These are phyloP conservation scores for Pocillopora meandrina DNA, from an alignment of 92 coral and sea anemone genomes.

Conservation along the genomic window DNA sequence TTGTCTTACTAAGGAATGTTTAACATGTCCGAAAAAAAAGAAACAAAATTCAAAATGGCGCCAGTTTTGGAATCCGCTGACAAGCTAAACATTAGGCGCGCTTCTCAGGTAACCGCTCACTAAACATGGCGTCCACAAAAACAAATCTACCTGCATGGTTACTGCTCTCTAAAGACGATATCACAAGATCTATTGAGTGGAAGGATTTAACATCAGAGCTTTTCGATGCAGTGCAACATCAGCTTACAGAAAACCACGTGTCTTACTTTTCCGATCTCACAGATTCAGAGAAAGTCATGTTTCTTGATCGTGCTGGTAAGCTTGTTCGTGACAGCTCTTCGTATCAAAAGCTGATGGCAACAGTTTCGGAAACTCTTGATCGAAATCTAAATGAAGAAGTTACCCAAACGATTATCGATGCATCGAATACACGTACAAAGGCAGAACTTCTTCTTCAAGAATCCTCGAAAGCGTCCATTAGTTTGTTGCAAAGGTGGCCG, in stretches of 20 bases:
- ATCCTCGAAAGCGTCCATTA: slow-evolving; percentile 60
- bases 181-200: slow-evolving; percentile 79
- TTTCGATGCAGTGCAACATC: slow-evolving; percentile 84
- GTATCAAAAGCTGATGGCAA: slow-evolving; percentile 59
- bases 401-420: slow-evolving; percentile 54
- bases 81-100: slow-evolving; percentile 56
- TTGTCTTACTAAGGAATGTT: too few species aligned
- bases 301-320: slow-evolving; percentile 86
- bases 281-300: slow-evolving; percentile 78
- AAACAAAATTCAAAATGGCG: slow-evolving; percentile 83
- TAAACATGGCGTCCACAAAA: slow-evolving; percentile 76
- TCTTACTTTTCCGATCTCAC: slow-evolving; percentile 83
- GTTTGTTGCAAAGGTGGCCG: slow-evolving; percentile 82
- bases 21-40: background rate
- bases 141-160: slow-evolving; percentile 61
- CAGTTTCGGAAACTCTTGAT: slow-evolving; percentile 71
- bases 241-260: slow-evolving; percentile 78
- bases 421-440: slow-evolving; percentile 64
- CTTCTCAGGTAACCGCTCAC: slow-evolving; percentile 5
- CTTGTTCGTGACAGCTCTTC: slow-evolving; percentile 64
- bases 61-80: slow-evolving; percentile 61
- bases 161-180: slow-evolving; percentile 67
- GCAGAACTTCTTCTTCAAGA: slow-evolving; percentile 68
- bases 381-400: slow-evolving; percentile 69
- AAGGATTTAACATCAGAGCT: slow-evolving; percentile 72